Percentiles rank a stretch among this genome's conserved stretches.
Evolutionary conservation across 23 tunicate genomes (phyloP).

Genomic region (Trididemnum clinides): DNA sequence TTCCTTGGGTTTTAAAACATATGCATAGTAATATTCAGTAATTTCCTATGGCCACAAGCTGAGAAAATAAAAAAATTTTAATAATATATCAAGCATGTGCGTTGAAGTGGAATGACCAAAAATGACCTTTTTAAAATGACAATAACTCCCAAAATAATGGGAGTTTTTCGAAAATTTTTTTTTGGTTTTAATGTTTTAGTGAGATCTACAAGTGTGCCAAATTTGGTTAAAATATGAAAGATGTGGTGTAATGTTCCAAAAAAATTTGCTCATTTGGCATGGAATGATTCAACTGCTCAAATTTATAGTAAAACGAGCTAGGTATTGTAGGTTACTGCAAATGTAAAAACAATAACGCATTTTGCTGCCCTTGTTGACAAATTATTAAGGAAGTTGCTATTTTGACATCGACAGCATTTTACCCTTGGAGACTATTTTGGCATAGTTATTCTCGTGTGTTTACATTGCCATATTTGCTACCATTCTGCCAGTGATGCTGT

Average conservation of each 20-base stretch:
- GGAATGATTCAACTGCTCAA: neutral
- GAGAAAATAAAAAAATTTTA: neutral
- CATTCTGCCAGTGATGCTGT: too few species aligned
- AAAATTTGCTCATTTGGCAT: neutral
- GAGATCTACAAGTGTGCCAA: neutral
- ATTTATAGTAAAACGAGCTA: too few species aligned
- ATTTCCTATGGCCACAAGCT: neutral
- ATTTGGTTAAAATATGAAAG: neutral
- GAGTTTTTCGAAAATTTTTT: neutral
- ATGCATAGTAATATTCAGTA: neutral
- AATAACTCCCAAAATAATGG: neutral
- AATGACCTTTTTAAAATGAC: neutral
- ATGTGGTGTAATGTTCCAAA: neutral
- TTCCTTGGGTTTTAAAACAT: neutral
- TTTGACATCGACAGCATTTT: too few species aligned
- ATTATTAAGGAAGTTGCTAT: too few species aligned
- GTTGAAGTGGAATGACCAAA: neutral
- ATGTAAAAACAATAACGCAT: too few species aligned
- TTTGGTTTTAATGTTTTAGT: neutral
- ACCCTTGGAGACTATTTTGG: too few species aligned
- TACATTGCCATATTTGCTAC: too few species aligned
- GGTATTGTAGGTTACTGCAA: too few species aligned
- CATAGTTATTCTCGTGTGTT: too few species aligned
- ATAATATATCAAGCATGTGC: neutral
- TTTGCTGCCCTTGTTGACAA: too few species aligned